Conservation (phyloP, 2,888 invertebrate genomes). For the Nomada fucata region DNA sequence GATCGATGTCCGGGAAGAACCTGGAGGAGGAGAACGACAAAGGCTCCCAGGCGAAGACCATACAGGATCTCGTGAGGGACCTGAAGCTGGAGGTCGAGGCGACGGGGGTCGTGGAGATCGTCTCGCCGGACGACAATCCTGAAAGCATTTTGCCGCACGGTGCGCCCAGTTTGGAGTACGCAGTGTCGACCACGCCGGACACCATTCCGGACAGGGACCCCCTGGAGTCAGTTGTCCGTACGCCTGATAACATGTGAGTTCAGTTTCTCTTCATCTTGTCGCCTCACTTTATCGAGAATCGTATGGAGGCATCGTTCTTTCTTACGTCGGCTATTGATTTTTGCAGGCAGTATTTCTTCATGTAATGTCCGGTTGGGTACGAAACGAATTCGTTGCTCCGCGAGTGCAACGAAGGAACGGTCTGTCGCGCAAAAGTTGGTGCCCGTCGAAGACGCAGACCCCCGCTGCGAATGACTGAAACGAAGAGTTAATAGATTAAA, state of each 20-base stretch:
- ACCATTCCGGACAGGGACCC: constrained; percentile 82
- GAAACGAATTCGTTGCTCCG: constrained; percentile 3
- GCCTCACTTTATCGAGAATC: constrained; percentile 44
- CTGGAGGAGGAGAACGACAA: constrained; percentile 62
- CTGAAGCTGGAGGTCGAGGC: constrained; percentile 80
- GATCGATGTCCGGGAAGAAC: constrained; percentile 74
- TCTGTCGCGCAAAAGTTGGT: constrained; percentile 27
- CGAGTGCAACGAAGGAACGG: constrained; percentile 1
- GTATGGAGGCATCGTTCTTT: not conserved
- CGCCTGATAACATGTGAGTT: constrained; percentile 84
- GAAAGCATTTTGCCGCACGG: constrained; percentile 82
- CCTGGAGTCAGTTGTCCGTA: constrained; percentile 83
- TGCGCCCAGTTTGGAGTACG: constrained; percentile 78
- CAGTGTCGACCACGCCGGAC: constrained; percentile 65
- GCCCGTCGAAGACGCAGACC: not conserved
- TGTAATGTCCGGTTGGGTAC: constrained; percentile 64
- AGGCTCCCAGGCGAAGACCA: constrained; percentile 69
- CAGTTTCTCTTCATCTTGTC: constrained; percentile 4
- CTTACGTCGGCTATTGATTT: constrained; percentile 12
- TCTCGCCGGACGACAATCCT: constrained; percentile 78
- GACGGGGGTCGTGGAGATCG: constrained; percentile 78
- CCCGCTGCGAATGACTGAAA: constrained; percentile 23
- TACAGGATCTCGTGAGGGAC: constrained; percentile 80
- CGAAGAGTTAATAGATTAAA: constrained; percentile 21
- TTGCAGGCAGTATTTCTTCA: constrained; percentile 78